phyloP scores from a whole-genome alignment of 2,888 invertebrate genomes.

The Drosophila rubida region DNA sequence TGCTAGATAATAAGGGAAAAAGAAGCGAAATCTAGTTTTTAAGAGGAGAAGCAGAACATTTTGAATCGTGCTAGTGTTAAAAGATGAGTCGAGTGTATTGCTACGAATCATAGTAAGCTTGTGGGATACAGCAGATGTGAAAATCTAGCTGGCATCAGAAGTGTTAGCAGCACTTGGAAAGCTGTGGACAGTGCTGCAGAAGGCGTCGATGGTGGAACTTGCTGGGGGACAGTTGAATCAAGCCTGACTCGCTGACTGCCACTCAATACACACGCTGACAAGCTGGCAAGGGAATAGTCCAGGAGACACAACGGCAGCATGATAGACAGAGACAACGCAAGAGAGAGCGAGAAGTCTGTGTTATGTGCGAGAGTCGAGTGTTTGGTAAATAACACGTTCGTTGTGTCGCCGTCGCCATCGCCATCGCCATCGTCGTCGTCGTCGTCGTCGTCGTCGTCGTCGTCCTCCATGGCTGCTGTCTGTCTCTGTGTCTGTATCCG shows the following conservation, averaged over 20 bases:
- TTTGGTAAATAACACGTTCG: constrained; percentile 84
- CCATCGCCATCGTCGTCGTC: constrained; percentile 56
- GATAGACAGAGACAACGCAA: background rate
- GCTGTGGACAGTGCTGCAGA: no score
- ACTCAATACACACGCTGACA: constrained; percentile 16
- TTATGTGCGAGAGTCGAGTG: constrained; percentile 78
- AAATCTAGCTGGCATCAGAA: no score
- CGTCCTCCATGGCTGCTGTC: constrained; percentile 2
- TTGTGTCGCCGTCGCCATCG: constrained; percentile 79
- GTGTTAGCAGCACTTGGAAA: no score
- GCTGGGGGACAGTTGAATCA: constrained; percentile 27
- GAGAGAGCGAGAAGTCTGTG: constrained; percentile 43
- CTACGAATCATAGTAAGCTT: no score
- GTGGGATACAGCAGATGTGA: no score
- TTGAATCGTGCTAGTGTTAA: no score
- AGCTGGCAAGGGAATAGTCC: constrained; percentile 7
- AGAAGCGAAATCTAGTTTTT: no score
- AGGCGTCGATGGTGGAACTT: background rate
- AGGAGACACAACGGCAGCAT: background rate
- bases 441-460: constrained; percentile 53
- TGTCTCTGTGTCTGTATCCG: background rate
- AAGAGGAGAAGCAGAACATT: no score
- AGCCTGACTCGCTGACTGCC: constrained; percentile 7
- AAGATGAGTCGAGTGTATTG: no score
- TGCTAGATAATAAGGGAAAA: no score